Conservation (phyloP, 1,140 invertebrate genomes). For the Drosophila bocki region DNA sequence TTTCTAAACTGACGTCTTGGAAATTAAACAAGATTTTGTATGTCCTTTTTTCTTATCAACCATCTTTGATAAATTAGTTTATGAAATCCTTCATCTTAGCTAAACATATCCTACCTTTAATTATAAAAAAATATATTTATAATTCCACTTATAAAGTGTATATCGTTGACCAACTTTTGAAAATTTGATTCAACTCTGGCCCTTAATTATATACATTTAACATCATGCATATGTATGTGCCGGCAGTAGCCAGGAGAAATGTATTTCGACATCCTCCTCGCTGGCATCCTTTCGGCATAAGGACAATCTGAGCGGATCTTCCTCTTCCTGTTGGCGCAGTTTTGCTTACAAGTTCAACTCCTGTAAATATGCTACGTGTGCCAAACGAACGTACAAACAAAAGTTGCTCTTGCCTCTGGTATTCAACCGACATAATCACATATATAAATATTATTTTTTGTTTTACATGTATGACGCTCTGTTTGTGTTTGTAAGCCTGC, state of each 20-base stretch:
- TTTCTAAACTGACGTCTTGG: too few species aligned
- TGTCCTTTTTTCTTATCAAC: not conserved
- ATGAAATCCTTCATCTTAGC: not conserved
- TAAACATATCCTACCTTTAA: not conserved
- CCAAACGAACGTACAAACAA: conserved; percentile 45
- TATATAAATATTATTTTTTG: conserved; percentile 73
- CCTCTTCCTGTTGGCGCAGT: conserved; percentile 60
- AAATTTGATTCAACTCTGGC: conserved; percentile 1
- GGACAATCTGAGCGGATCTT: conserved; percentile 64
- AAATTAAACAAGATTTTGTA: too few species aligned
- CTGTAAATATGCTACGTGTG: conserved; percentile 70
- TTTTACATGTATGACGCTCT: conserved; percentile 23
- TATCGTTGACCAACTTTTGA: conserved; percentile 4
- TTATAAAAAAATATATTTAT: not conserved
- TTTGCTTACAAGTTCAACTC: conserved; percentile 67
- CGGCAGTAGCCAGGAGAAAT: conserved; percentile 16
- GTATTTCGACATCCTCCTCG: conserved; percentile 25
- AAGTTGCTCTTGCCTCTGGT: conserved; percentile 65
- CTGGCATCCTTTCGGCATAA: conserved; percentile 37
- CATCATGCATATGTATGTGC: conserved; percentile 6
- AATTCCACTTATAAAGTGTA: conserved; percentile 3
- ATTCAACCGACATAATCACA: conserved; percentile 59
- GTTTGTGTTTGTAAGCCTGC: conserved; percentile 21
- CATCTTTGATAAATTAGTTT: not conserved
- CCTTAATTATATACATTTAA: conserved; percentile 63